Percentiles rank a stretch among this genome's conserved stretches.
Evolutionary conservation across 2,888 invertebrate species (phyloP).

Genomic region (Nineta flava): DNA sequence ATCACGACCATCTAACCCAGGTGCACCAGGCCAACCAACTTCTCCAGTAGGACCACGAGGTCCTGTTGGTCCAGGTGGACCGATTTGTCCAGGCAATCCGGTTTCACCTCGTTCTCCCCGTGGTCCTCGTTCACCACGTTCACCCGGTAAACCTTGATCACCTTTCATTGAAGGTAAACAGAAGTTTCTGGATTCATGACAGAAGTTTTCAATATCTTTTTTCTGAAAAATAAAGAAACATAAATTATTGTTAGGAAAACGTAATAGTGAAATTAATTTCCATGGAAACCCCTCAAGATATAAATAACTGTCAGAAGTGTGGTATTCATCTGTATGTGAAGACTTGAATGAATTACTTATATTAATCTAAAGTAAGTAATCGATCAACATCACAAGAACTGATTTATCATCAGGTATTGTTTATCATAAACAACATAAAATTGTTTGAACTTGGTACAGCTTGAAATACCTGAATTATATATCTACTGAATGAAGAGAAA

Average conservation of each 20-base stretch:
- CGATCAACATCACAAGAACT: no score
- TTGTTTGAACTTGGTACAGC: no score
- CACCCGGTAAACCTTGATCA: conserved; percentile 48
- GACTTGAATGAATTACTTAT: no score
- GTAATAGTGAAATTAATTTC: no score
- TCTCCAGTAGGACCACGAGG: conserved; percentile 31
- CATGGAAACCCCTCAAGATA: no score
- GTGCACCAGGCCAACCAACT: conserved; percentile 50
- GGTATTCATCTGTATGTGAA: no score
- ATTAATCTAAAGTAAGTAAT: no score
- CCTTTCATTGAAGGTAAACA: conserved; percentile 28
- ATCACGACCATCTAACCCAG: conserved; percentile 72
- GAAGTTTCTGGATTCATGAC: conserved; percentile 39
- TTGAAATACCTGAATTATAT: no score
- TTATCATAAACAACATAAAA: no score
- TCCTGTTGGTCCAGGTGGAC: conserved; percentile 31
- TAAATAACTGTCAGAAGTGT: no score
- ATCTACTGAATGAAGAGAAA: no score
- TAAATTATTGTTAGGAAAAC: background rate
- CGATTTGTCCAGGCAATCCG: conserved; percentile 42
- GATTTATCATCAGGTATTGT: no score
- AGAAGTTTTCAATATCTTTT: conserved; percentile 17
- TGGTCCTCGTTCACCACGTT: conserved; percentile 49
- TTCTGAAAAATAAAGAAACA: conserved; percentile 5
- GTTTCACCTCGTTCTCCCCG: conserved; percentile 54